These are phyloP conservation scores for Vombatus ursinus DNA, from an alignment of 2,113 vertebrate genomes.

Conservation along the genomic window DNA sequence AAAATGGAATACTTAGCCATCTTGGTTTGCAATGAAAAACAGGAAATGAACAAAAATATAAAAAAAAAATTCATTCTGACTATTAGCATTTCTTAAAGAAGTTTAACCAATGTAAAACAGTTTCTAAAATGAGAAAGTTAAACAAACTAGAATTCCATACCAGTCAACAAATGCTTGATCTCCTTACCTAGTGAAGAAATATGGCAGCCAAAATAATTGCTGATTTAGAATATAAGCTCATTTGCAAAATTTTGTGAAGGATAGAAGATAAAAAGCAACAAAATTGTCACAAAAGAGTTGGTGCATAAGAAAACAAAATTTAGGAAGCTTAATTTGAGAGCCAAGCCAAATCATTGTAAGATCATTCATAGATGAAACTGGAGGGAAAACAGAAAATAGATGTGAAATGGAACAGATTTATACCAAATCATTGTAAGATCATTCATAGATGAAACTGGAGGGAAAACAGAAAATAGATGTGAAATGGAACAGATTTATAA, in stretches of 20 bases:
- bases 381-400: neutral
- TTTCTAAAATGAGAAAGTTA: neutral
- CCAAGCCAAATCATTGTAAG: neutral
- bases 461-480: neutral
- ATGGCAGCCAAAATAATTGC: neutral
- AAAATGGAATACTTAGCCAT: too few species aligned
- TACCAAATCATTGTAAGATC: neutral
- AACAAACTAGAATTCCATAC: neutral
- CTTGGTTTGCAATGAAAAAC: neutral
- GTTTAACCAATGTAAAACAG: neutral
- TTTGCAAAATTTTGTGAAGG: neutral
- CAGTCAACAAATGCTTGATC: neutral
- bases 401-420: neutral
- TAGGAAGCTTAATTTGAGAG: neutral
- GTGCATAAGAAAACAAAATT: too few species aligned
- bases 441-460: neutral
- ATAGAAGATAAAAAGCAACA: neutral
- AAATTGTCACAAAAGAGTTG: neutral
- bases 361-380: neutral
- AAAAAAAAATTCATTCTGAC: neutral
- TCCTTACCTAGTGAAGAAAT: neutral
- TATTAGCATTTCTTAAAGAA: neutral
- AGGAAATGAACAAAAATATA: neutral
- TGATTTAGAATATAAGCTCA: neutral
- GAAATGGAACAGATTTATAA: neutral